Evolutionary conservation across 2,113 vertebrate genomes (phyloP).

Genomic region (Psilopsiagon aurifrons): DNA sequence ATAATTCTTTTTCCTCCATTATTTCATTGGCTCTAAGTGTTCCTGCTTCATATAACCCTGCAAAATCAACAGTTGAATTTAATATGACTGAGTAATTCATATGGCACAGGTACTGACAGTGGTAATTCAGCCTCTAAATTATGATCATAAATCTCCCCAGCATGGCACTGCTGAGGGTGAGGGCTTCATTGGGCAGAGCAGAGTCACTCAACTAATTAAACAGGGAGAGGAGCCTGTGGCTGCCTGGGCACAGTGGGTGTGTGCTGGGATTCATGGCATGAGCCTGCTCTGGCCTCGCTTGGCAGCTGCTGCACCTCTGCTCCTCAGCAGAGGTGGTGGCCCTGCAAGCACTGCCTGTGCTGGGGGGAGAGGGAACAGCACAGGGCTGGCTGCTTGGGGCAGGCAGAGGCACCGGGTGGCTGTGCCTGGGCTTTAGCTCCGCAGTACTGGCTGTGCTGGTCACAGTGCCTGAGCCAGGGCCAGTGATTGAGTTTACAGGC

Average conservation of each 20-base stretch:
- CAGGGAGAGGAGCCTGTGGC: neutral
- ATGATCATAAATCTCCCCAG: conserved; percentile 71
- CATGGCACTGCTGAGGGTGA: conserved; percentile 34
- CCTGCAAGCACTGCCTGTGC: neutral
- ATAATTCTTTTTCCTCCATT: conserved; percentile 19
- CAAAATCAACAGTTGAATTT: conserved; percentile 62
- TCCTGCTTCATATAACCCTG: conserved; percentile 32
- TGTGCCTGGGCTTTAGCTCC: neutral
- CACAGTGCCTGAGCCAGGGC: neutral
- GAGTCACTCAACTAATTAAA: conserved; percentile 61
- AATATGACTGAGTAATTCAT: conserved; percentile 64
- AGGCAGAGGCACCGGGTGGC: rapidly evolving
- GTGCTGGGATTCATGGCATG: neutral
- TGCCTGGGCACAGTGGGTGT: neutral
- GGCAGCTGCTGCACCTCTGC: rapidly evolving
- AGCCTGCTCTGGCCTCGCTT: rapidly evolving
- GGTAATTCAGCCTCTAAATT: conserved; percentile 73
- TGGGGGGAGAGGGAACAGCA: rapidly evolving
- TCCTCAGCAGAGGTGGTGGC: neutral
- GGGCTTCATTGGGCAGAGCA: conserved; percentile 42
- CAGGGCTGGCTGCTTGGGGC: neutral
- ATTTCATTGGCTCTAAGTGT: conserved; percentile 50
- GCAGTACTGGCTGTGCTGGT: rapidly evolving
- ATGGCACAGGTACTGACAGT: conserved; percentile 58
- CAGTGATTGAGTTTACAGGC: neutral